These are phyloP conservation scores for Nebria ingens DNA, from an alignment of 1,140 invertebrate genomes.

Conservation along the genomic window DNA sequence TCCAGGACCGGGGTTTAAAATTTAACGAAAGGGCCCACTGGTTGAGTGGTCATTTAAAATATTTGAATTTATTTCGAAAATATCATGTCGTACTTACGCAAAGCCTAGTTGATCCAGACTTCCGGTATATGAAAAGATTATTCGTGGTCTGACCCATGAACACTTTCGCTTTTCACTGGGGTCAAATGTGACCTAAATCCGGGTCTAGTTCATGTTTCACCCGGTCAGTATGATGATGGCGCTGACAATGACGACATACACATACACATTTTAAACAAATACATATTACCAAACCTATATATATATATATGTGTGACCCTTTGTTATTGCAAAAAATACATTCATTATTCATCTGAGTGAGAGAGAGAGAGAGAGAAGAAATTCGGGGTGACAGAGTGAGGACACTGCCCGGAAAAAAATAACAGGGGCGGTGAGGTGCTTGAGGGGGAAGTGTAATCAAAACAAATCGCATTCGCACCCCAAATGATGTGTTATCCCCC, in stretches of 20 bases:
- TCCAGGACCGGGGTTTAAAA: not conserved
- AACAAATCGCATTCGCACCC: constrained; percentile 6
- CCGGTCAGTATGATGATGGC: not conserved
- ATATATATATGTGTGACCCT: not conserved
- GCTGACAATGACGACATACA: not conserved
- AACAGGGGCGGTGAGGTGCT: not conserved
- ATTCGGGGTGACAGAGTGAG: not conserved
- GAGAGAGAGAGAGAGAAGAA: not conserved
- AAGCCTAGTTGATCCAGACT: too few species aligned
- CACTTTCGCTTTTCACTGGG: too few species aligned
- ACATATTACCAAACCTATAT: not conserved
- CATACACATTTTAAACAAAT: not conserved
- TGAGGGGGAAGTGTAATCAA: constrained; percentile 1
- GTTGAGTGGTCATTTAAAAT: too few species aligned
- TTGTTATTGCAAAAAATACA: constrained; percentile 9
- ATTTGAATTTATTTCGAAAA: too few species aligned
- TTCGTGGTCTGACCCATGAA: too few species aligned
- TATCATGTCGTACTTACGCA: too few species aligned
- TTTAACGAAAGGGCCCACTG: too few species aligned
- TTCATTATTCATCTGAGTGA: not conserved
- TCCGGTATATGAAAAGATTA: too few species aligned
- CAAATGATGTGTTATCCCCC: too few species aligned
- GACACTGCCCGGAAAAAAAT: not conserved
- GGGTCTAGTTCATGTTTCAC: not conserved
- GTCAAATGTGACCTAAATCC: too few species aligned